A percentile compares a stretch with the other conserved stretches of the same genome.
phyloP scores from a whole-genome alignment of 2,888 invertebrate genomes.

The Coelogynopora nodosa region DNA sequence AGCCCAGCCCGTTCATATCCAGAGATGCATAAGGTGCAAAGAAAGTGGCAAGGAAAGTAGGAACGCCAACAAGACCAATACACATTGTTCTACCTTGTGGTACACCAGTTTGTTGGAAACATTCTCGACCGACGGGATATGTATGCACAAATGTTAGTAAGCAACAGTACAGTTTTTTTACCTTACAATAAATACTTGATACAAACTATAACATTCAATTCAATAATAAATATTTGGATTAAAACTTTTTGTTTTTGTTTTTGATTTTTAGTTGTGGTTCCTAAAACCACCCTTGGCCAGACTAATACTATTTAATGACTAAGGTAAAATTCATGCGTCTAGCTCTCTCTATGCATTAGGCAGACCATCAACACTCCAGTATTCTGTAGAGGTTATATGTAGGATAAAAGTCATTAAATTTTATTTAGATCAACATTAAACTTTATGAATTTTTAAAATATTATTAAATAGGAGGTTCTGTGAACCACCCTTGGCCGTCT shows the following conservation, averaged over 20 bases:
- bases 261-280: not conserved
- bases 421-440: not conserved
- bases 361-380: not conserved
- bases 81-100: conserved; percentile 5
- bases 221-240: not conserved
- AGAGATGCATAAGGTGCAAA: conserved; percentile 1
- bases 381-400: not conserved
- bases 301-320: not conserved
- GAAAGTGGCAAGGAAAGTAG: not conserved
- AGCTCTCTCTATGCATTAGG: not conserved
- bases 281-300: not conserved
- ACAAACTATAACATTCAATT: not conserved
- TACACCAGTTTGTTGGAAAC: conserved; percentile 16
- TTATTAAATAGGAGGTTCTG: no score
- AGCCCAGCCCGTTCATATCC: not conserved
- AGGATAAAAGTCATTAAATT: not conserved
- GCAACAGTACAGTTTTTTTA: not conserved
- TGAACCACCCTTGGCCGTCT: no score
- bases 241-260: not conserved
- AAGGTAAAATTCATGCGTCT: not conserved
- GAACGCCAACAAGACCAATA: not conserved
- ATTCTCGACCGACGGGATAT: not conserved
- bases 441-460: not conserved
- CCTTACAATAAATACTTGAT: not conserved
- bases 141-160: not conserved